Base-by-base conservation (phyloP, 2,888 invertebrate genomes). In the Hermaeophaga mercurialis region DNA sequence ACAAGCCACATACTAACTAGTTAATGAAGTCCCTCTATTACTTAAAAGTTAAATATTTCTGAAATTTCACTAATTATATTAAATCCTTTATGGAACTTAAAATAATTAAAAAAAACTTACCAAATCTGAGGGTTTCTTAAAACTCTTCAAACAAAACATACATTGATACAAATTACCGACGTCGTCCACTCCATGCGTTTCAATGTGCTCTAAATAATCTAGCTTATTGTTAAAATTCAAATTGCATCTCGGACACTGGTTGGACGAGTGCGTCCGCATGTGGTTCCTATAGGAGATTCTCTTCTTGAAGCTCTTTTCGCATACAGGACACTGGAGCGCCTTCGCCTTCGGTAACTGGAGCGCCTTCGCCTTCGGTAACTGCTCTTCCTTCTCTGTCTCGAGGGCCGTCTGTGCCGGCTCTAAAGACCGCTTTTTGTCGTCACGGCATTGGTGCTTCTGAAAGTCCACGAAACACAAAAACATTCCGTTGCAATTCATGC, bases 81-180 rank as follows among this genome's bases (percentile, higher is more conserved):
- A n/a, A n/a, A n/a, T n/a, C n/a, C n/a, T n/a, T n/a, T n/a, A n/a
- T n/a, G n/a, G n/a, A n/a, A n/a, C n/a, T n/a, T n/a, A n/a, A n/a
- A n/a, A n/a, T n/a, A n/a, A n/a, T n/a, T 31, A 31, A 31, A 7
- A 9, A 31, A 3, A 24, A 38, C 65, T 68, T 63, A 76, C 76
- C 39, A 87, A 77, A 76, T 88, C 88, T 48, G 85, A 85, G 0
- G 85, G 85, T 69, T 88, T 88, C 64, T 84, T 83, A 70, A 89
- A 89, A 55, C 80, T 81, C 71, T 87, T 88, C 9, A 79, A 75
- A 71, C 89, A 89, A 65, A 73, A 81, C 54, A 75, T 77, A 75
- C 86, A 80, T 71, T 79, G 54, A n/a, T 19, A 18, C 44, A 9
- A 70, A 78, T 65, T 73, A 74, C 70, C 41, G 3, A 3, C 41